Base-by-base conservation (phyloP, 2,113 vertebrate species). In the Conger conger region DNA sequence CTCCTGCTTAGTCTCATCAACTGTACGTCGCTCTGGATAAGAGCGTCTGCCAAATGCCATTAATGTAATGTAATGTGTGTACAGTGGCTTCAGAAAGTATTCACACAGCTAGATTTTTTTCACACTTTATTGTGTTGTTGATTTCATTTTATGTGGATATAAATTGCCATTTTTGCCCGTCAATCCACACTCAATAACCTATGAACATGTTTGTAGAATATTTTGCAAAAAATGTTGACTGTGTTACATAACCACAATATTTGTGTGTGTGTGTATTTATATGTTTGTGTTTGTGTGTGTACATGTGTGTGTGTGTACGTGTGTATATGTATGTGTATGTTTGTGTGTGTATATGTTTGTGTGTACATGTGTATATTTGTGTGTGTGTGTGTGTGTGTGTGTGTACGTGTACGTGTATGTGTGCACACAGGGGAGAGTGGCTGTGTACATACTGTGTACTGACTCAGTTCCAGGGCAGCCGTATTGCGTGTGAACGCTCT, bases 371-470 rank as follows among this genome's bases (percentile, higher is more conserved):
- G 18, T 82, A 6, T 68, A 50, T 82, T 3, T 33, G 80, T 60
- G 45, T 37, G 11, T 13, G n/a, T 60, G 50, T 27, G 35, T 57
- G 50, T 57, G 50, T 35, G 53, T 82, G 8, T 53, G 42, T 13
- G 81, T 23, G 18, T 1, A 36, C 35, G 45, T 36, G 50, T 82
- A 0, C n/a, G 53, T 80, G 16, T 77, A 60, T 86, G 15, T 88
- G 11, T 88, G 1, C 84, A 33, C 83, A 0, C 87, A 95, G 94
- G 27, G 85, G 92, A 0, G 1, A 0, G 0, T 95, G 95, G 94
- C 15, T n/a, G 45, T 80, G 9, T 82, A 18, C 38, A 57, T 68
- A 76, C 82, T 83, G 82, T 35, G 42, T 83, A 35, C n/a, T 40
- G 73, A 45, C 30, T 36, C 7, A 0, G 33, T n/a, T 81, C 84